Evolutionary conservation across 2,888 invertebrate species (phyloP).

Genomic region (Diabrotica balteata): DNA sequence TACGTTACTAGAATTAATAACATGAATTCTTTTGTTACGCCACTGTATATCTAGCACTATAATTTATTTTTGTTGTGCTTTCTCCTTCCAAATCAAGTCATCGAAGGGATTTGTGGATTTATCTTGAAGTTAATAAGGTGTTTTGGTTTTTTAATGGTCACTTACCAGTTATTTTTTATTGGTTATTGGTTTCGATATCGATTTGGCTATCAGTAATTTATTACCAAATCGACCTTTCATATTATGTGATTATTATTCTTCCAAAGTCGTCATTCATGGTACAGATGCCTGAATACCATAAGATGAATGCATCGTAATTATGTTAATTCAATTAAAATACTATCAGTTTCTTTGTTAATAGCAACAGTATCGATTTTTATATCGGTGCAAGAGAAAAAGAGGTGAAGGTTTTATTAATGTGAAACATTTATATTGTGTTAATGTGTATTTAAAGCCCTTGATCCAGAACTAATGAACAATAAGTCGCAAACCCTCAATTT

Average conservation of each 20-base stretch:
- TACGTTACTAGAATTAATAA: too few relatives aligned
- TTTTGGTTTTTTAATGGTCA: slow-evolving; percentile 48
- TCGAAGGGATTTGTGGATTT: slow-evolving; percentile 51
- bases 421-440: too few relatives aligned
- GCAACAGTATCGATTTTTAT: too few relatives aligned
- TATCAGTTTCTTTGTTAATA: too few relatives aligned
- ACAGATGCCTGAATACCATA: background rate
- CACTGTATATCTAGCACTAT: slow-evolving; percentile 31
- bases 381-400: too few relatives aligned
- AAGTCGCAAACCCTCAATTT: too few relatives aligned
- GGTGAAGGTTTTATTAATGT: too few relatives aligned
- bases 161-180: slow-evolving; percentile 37
- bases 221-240: slow-evolving; percentile 17
- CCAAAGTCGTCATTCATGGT: background rate
- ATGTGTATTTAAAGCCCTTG: too few relatives aligned
- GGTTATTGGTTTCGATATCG: slow-evolving; percentile 34
- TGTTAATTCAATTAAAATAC: too few relatives aligned
- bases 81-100: slow-evolving; percentile 53
- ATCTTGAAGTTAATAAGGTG: slow-evolving; percentile 53
- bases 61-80: slow-evolving; percentile 40
- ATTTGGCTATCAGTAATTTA: slow-evolving; percentile 27
- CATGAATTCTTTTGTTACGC: background rate
- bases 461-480: too few relatives aligned
- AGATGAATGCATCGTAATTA: too few relatives aligned
- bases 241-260: slow-evolving; percentile 7